A percentile compares a stretch with the other conserved stretches of the same genome.
Conservation (phyloP, 2,797 vertebrate genomes). For the Myotis findleyi region DNA sequence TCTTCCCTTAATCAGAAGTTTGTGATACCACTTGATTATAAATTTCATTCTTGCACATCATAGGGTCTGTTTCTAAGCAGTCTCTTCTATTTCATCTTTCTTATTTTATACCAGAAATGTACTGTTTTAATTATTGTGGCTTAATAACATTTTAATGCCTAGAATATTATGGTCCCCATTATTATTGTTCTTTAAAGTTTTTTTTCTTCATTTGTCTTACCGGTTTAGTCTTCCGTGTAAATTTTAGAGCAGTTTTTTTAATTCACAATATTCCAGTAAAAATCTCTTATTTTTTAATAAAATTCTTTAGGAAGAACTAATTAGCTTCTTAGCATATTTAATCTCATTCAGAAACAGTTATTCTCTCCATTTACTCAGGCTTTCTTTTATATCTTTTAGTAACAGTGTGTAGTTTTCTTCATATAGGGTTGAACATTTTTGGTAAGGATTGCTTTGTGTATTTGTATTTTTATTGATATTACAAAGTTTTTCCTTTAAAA, state of each 20-base stretch:
- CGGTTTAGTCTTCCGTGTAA: not conserved
- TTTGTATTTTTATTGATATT: not conserved
- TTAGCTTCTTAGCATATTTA: not conserved
- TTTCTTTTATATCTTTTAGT: conserved; percentile 1
- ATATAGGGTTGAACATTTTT: conserved; percentile 1
- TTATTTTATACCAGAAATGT: not conserved
- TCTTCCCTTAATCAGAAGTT: not conserved
- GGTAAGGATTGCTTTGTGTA: not conserved
- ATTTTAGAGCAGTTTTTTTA: conserved; percentile 14
- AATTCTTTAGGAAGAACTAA: conserved; percentile 8
- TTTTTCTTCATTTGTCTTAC: conserved; percentile 21
- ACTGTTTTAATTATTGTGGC: not conserved
- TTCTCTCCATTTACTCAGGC: conserved; percentile 15
- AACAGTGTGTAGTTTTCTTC: not conserved
- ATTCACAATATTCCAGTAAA: not conserved
- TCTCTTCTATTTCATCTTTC: not conserved
- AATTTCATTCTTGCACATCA: not conserved
- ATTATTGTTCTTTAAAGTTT: not conserved
- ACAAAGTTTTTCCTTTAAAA: conserved; percentile 41
- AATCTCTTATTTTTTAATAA: not conserved
- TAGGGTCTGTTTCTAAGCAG: not conserved
- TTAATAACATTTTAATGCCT: conserved; percentile 19
- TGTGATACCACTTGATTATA: not conserved
- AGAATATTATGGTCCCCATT: not conserved
- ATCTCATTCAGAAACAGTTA: not conserved